These are phyloP conservation scores for Malacosoma neustria DNA, from an alignment of 2,888 invertebrate genomes.

Conservation along the genomic window DNA sequence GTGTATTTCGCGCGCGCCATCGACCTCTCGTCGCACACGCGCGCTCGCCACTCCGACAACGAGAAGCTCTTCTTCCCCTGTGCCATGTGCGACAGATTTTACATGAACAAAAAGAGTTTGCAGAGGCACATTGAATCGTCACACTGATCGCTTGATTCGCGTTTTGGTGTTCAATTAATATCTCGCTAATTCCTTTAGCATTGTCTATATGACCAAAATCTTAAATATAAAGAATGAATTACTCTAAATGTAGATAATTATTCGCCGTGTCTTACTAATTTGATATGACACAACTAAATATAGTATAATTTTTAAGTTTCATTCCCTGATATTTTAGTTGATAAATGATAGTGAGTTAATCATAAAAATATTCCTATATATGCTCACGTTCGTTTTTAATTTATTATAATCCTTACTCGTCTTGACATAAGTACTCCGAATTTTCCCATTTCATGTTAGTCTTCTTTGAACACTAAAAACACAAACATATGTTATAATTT, in stretches of 20 bases:
- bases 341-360: slow-evolving; percentile 8
- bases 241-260: background rate
- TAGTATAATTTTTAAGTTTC: slow-evolving; percentile 2
- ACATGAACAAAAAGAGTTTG: slow-evolving; percentile 70
- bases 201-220: background rate
- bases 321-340: slow-evolving; percentile 1
- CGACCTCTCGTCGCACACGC: slow-evolving; percentile 62
- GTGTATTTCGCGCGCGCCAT: slow-evolving; percentile 62
- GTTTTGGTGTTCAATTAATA: slow-evolving; percentile 7
- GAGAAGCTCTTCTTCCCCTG: slow-evolving; percentile 74
- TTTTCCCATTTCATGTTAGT: background rate
- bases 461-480: background rate
- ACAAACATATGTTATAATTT: slow-evolving; percentile 9
- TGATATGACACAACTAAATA: background rate
- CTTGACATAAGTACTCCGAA: too few relatives aligned
- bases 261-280: background rate
- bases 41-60: slow-evolving; percentile 65
- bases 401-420: too few relatives aligned
- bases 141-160: slow-evolving; percentile 44
- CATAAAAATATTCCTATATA: slow-evolving; percentile 28
- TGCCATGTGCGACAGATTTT: slow-evolving; percentile 73
- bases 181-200: slow-evolving; percentile 5
- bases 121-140: slow-evolving; percentile 71
- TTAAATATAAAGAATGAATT: background rate
- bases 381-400: slow-evolving; percentile 57